These are phyloP conservation scores for Phymorhynchus buccinoides DNA, from an alignment of 1,140 invertebrate species.

Conservation along the genomic window DNA sequence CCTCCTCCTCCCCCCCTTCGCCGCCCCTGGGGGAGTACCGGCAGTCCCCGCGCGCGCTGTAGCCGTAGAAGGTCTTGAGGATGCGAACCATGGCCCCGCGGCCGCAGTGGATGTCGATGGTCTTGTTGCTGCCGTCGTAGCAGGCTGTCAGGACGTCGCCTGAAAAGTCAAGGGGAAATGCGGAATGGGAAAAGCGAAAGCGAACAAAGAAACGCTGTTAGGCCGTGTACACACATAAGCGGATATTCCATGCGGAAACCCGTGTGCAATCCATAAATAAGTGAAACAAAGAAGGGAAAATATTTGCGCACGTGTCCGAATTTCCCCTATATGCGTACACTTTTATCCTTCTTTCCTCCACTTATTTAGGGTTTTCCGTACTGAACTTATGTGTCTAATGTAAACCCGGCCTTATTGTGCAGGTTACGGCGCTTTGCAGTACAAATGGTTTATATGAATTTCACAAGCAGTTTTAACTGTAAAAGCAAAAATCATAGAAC, in stretches of 20 bases:
- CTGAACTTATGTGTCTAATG: no score
- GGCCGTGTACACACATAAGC: no score
- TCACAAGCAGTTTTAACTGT: no score
- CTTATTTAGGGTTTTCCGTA: no score
- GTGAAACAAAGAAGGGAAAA: not conserved
- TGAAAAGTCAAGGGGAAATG: constrained; percentile 9
- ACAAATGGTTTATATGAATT: no score
- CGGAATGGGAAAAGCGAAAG: not conserved
- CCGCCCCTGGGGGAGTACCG: constrained; percentile 57
- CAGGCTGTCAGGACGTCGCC: constrained; percentile 56
- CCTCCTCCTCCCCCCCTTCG: constrained; percentile 52
- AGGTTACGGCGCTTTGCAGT: no score
- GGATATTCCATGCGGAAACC: no score
- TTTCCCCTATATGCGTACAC: not conserved
- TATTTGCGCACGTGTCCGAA: not conserved
- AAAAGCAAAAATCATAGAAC: no score
- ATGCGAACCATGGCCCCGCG: constrained; percentile 62
- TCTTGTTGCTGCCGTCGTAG: constrained; percentile 53
- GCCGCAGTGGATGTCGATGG: constrained; percentile 61
- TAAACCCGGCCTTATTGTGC: no score
- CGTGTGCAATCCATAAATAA: no score
- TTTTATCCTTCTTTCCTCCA: not conserved
- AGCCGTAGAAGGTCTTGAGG: constrained; percentile 62
- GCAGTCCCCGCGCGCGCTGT: constrained; percentile 56
- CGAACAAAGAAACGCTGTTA: not conserved